phyloP scores from a whole-genome alignment of 1,140 invertebrate genomes.

The Tachypleus tridentatus region DNA sequence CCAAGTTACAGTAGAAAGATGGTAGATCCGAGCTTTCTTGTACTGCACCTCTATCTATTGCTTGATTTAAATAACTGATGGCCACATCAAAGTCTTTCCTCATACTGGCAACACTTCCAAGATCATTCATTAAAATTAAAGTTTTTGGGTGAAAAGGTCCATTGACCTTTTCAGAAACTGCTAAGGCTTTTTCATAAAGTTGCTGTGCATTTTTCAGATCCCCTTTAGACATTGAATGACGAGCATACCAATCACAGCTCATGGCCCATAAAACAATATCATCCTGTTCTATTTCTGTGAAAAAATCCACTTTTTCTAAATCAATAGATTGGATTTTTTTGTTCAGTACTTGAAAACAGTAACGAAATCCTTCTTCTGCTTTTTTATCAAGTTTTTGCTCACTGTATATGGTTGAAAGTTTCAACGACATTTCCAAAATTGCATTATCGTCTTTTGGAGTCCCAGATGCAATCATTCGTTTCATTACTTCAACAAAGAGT shows the following conservation, averaged over 20 bases:
- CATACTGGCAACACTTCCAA: conserved; percentile 57
- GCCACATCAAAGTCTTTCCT: conserved; percentile 53
- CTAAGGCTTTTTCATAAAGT: conserved; percentile 54
- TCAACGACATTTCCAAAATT: conserved; percentile 57
- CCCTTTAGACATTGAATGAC: conserved; percentile 44
- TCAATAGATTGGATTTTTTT: conserved; percentile 37
- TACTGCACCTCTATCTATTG: conserved; percentile 49
- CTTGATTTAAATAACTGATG: conserved; percentile 54
- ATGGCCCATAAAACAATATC: conserved; percentile 51
- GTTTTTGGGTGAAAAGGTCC: conserved; percentile 56
- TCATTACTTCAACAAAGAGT: conserved; percentile 66
- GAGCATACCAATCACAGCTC: conserved; percentile 66
- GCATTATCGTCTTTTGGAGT: conserved; percentile 56
- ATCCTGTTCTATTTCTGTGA: conserved; percentile 40
- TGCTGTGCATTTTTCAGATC: conserved; percentile 47
- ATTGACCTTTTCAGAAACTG: conserved; percentile 49
- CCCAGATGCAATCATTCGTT: conserved; percentile 53
- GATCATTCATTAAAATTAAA: conserved; percentile 68
- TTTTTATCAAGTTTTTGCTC: conserved; percentile 49
- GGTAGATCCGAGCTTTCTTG: conserved; percentile 48
- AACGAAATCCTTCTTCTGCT: conserved; percentile 58
- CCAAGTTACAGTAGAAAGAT: conserved; percentile 65
- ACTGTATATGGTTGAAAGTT: conserved; percentile 39
- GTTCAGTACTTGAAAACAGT: conserved; percentile 55
- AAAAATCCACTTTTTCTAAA: neutral